A percentile compares a stretch with the other conserved stretches of the same genome.
Conservation (phyloP, 2,113 vertebrate species). For the Pomatostomus ruficeps region DNA sequence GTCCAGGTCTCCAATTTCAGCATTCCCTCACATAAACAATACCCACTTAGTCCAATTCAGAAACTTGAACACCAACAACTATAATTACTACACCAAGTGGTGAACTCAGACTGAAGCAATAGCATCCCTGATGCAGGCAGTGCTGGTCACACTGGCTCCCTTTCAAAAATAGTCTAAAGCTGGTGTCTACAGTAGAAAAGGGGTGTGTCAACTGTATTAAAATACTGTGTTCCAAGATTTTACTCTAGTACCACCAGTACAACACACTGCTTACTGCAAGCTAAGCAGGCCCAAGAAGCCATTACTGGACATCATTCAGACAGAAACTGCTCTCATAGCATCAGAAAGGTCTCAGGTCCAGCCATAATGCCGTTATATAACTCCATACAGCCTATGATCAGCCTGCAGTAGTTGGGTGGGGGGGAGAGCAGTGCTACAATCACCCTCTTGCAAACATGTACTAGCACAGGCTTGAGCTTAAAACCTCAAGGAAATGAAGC, state of each 20-base stretch:
- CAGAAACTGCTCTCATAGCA: background rate
- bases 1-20: background rate
- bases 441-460: background rate
- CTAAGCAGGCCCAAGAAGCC: background rate
- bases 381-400: background rate
- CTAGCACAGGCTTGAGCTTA: background rate
- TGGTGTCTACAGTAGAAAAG: background rate
- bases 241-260: background rate
- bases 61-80: background rate
- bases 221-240: background rate
- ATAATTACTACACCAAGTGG: background rate
- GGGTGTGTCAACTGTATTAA: background rate
- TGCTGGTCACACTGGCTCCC: background rate
- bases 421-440: background rate
- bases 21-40: background rate
- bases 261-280: background rate
- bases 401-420: background rate
- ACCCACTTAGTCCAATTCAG: background rate
- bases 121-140: rapidly evolving
- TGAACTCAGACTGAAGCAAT: background rate
- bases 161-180: background rate
- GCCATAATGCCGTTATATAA: background rate
- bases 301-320: background rate
- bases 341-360: background rate
- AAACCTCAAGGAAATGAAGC: background rate